These are phyloP conservation scores for Plebejus melissa DNA, from an alignment of 2,888 invertebrate species.

Conservation along the genomic window DNA sequence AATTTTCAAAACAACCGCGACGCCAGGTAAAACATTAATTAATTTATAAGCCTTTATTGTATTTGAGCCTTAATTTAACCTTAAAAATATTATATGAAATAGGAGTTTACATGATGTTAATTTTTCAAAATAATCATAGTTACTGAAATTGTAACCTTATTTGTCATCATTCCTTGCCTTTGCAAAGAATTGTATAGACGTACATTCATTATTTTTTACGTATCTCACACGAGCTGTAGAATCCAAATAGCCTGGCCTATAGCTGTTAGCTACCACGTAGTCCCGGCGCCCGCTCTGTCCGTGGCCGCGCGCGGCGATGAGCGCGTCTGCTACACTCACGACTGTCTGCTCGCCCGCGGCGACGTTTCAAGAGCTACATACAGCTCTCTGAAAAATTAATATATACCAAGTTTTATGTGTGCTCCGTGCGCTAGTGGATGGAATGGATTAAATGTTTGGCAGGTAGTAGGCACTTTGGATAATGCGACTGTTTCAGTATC, in stretches of 20 bases:
- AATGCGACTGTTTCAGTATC: conserved; percentile 37
- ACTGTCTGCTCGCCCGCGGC: conserved; percentile 68
- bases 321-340: conserved; percentile 56
- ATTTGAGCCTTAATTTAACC: too few species aligned
- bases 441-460: conserved; percentile 43
- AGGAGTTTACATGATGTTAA: too few species aligned
- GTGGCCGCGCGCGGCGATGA: conserved; percentile 46
- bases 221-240: neutral
- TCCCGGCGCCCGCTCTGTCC: conserved; percentile 32
- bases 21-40: too few species aligned
- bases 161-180: too few species aligned
- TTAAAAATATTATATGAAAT: too few species aligned
- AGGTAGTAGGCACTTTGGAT: conserved; percentile 40
- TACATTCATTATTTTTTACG: neutral
- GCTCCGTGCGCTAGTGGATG: conserved; percentile 37
- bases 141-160: too few species aligned
- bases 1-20: too few species aligned
- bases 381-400: conserved; percentile 67
- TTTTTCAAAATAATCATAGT: too few species aligned
- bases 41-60: too few species aligned
- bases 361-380: conserved; percentile 58
- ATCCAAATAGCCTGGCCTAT: neutral
- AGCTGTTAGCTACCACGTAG: neutral
- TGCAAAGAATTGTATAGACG: too few species aligned
- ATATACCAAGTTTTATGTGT: conserved; percentile 47